Percentiles rank a stretch among this genome's conserved stretches.
Conservation (phyloP, 2,888 invertebrate species). For the Macaria liturata region DNA sequence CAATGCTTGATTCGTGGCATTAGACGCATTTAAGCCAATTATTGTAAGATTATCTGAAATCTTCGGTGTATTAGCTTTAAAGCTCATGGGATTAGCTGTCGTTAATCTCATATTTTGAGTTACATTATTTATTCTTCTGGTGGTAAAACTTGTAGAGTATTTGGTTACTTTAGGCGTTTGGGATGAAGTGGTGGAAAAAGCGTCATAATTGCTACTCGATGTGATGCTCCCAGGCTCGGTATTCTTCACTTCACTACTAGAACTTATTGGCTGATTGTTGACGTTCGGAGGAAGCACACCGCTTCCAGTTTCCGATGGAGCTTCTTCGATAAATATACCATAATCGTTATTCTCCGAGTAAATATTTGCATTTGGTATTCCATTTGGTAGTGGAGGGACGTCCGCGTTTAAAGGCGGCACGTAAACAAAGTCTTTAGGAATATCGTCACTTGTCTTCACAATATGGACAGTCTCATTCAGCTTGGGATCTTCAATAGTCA, state of each 20-base stretch:
- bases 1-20: not conserved
- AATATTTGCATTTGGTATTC: no score
- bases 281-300: no score
- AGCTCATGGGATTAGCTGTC: not conserved
- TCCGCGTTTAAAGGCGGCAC: conserved; percentile 32
- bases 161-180: no score
- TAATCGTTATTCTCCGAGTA: no score
- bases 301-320: no score
- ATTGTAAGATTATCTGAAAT: not conserved
- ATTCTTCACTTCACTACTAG: no score
- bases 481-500: conserved; percentile 30
- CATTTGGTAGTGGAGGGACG: not conserved
- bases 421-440: conserved; percentile 34
- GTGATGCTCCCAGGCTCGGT: no score
- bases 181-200: no score
- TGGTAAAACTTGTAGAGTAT: no score
- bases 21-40: not conserved
- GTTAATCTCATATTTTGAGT: conserved; percentile 9
- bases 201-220: no score
- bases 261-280: no score
- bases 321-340: no score
- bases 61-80: not conserved
- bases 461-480: conserved; percentile 2
- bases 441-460: conserved; percentile 1
- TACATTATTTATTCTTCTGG: not conserved